These are phyloP conservation scores for Myocastor coypus DNA, from an alignment of 2,113 vertebrate species.

Conservation along the genomic window DNA sequence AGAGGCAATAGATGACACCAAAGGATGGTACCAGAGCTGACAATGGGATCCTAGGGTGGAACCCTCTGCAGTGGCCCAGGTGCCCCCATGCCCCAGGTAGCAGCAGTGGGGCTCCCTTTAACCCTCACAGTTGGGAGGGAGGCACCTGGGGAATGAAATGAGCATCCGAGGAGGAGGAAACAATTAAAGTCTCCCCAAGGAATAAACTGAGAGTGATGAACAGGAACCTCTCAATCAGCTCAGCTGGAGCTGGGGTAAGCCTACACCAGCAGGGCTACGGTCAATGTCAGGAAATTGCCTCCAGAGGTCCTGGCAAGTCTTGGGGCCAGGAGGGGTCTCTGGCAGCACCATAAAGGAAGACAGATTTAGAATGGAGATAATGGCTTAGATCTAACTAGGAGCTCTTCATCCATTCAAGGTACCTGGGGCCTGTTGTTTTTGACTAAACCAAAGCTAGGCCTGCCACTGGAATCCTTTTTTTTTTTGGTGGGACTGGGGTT, in stretches of 20 bases:
- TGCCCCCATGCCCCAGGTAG: constrained; percentile 72
- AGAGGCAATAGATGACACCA: background rate
- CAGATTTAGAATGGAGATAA: background rate
- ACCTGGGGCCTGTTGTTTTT: background rate
- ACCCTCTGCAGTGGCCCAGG: constrained; percentile 59
- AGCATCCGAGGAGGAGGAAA: constrained; percentile 22
- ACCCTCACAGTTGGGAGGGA: constrained; percentile 63
- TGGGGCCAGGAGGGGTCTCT: background rate
- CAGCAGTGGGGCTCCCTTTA: constrained; percentile 78
- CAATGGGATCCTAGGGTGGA: background rate
- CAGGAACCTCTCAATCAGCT: background rate
- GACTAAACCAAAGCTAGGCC: background rate
- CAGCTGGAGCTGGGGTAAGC: background rate
- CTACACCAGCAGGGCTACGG: background rate
- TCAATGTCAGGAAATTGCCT: background rate
- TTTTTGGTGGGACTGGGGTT: too few species aligned
- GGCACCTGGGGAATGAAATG: constrained; percentile 63
- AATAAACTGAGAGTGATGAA: background rate
- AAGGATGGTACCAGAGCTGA: background rate
- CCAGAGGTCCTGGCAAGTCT: constrained; percentile 51
- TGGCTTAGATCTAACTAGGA: background rate
- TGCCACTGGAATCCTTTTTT: too few species aligned
- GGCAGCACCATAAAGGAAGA: constrained; percentile 35
- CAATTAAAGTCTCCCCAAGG: constrained; percentile 18
- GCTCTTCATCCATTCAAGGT: background rate